Evolutionary conservation across 1,140 invertebrate species (phyloP), one percentile per base, ranked within the genome.

Genomic region (Helicoverpa zea): DNA sequence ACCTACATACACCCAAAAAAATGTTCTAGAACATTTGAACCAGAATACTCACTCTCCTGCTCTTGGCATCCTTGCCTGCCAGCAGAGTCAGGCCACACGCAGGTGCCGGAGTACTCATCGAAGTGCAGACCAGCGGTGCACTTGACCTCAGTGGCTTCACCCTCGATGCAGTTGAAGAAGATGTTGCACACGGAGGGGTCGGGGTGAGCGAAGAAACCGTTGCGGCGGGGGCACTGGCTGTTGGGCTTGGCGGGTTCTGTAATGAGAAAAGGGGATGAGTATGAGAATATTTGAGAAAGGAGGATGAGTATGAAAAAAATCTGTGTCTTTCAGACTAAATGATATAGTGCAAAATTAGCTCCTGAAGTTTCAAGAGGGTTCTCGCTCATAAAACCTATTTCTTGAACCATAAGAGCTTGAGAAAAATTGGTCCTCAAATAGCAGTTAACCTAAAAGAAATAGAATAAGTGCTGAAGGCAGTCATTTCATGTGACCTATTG

Each of bases 101-200:
- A 98, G 16, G 97, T 98, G 43, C 97, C 97, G 56, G 96, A 97
- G 93, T 97, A 98, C 89, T 98, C 98, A 87, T 98, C 98, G 91
- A 98, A 99, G 88, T 98, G 98, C 9, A 99, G 95, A 11, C 98
- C 98, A 81, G 97, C 96, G 0, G 98, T 98, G 90, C 98, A 99
- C 54, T 96, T 97, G 85, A 97, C 97, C 91, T 98, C 97, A 54
- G 96, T 97, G 47, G 97, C 96, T 47, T 98, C 97, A 23, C 98
- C 98, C 76, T 98, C 97, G 84, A 98, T 98, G 90, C 98, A 98
- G 92, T 98, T 98, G 96, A 96, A 98, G 96, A 98, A 99, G 68
- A 98, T 93, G 89, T 98, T 97, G 95, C 98, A 98, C 3, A 98
- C 96, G 2, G 96, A 91, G 12, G 97, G 93, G 84, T 98, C 97